A percentile compares a stretch with the other conserved stretches of the same genome.
Evolutionary conservation across 1,140 invertebrate species (phyloP).

Genomic region (Listronotus oregonensis): DNA sequence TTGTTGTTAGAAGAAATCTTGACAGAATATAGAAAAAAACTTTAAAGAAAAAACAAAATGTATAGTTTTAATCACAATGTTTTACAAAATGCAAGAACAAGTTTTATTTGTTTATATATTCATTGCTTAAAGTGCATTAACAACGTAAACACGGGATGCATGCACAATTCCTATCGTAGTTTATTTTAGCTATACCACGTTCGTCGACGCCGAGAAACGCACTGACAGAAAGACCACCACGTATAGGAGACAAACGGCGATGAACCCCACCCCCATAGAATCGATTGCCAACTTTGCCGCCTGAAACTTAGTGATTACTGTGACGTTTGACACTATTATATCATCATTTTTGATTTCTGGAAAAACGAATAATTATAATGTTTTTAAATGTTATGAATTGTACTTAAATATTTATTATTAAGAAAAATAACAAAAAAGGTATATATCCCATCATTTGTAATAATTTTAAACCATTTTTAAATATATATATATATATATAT

Average conservation of each 20-base stretch:
- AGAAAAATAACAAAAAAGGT: too few relatives aligned
- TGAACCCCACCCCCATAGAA: conserved; percentile 54
- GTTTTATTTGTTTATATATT: conserved; percentile 7
- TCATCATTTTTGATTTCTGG: not conserved
- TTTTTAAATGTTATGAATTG: too few relatives aligned
- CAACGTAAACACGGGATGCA: conserved; percentile 34
- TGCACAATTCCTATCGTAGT: conserved; percentile 20
- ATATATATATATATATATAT: conserved; percentile 14
- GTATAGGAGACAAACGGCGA: conserved; percentile 42
- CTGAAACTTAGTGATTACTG: conserved; percentile 37
- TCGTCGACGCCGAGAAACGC: conserved; percentile 54
- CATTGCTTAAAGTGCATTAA: not conserved
- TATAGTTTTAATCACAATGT: not conserved
- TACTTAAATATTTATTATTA: too few relatives aligned
- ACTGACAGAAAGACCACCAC: conserved; percentile 53
- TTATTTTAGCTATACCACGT: conserved; percentile 42
- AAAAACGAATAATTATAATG: too few relatives aligned
- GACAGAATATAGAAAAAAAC: conserved; percentile 12
- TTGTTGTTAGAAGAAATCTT: conserved; percentile 32
- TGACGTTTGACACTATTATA: conserved; percentile 3
- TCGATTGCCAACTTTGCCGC: conserved; percentile 56
- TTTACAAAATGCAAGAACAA: not conserved
- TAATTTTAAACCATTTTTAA: too few relatives aligned
- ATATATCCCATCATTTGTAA: too few relatives aligned
- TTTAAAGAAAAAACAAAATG: conserved; percentile 9